These are phyloP conservation scores for Desoria tigrina DNA, from an alignment of 2,888 invertebrate genomes.

Conservation along the genomic window DNA sequence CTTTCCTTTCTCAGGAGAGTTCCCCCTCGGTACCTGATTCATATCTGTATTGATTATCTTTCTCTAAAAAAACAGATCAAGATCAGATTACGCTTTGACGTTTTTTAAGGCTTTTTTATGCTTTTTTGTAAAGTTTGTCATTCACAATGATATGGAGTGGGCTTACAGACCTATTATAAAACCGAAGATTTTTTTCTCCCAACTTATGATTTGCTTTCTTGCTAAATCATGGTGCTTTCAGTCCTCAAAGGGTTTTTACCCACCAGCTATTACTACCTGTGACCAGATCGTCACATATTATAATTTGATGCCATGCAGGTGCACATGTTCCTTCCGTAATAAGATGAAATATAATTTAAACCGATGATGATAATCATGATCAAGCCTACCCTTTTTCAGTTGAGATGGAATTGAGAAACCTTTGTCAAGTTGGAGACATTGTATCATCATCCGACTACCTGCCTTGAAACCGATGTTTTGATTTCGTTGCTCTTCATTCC, in stretches of 20 bases:
- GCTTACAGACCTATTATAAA: too few species aligned
- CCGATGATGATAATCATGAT: slow-evolving; percentile 8
- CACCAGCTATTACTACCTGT: neutral
- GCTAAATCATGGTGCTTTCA: slow-evolving; percentile 13
- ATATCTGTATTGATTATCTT: neutral
- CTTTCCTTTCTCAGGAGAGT: neutral
- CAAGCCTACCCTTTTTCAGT: slow-evolving; percentile 5
- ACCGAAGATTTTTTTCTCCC: neutral
- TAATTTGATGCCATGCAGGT: slow-evolving; percentile 14
- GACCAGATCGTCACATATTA: neutral
- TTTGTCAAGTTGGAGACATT: too few species aligned
- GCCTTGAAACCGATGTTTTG: too few species aligned
- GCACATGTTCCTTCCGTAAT: neutral
- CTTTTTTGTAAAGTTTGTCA: neutral
- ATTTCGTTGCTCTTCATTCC: too few species aligned
- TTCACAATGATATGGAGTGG: neutral
- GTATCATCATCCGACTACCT: too few species aligned
- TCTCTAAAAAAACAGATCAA: slow-evolving; percentile 7
- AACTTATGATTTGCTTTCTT: slow-evolving; percentile 11
- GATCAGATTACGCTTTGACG: neutral
- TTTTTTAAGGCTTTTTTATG: neutral
- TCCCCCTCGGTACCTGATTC: too few species aligned
- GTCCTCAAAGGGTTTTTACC: slow-evolving; percentile 7
- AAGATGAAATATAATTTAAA: too few species aligned
- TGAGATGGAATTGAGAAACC: too few species aligned